Conservation (phyloP, 2,888 invertebrate genomes). For the Capitulum mitella region DNA sequence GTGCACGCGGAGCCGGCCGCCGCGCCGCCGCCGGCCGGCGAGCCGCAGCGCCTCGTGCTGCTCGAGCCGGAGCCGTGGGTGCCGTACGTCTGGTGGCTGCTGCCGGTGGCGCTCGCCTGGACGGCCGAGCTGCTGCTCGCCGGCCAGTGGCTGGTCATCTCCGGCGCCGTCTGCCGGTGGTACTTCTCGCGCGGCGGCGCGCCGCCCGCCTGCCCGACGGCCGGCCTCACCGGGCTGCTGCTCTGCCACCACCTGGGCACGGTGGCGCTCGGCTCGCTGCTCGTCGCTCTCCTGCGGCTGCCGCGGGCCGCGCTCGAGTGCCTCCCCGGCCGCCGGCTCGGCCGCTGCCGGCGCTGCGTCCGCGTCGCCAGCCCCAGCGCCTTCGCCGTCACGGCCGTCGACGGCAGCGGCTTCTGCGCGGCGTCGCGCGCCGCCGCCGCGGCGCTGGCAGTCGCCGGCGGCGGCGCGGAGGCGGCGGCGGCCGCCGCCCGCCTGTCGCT, state of each 20-base stretch:
- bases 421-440: slow-evolving; percentile 63
- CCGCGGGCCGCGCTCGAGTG: slow-evolving; percentile 65
- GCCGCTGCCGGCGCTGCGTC: slow-evolving; percentile 83
- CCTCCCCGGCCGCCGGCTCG: slow-evolving; percentile 66
- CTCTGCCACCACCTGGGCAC: slow-evolving; percentile 88
- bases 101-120: slow-evolving; percentile 82
- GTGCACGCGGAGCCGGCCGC: slow-evolving; percentile 52
- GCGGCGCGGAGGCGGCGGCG: slow-evolving; percentile 70
- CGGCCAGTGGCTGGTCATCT: slow-evolving; percentile 88
- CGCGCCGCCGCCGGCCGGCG: slow-evolving; percentile 11
- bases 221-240: slow-evolving; percentile 61
- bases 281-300: slow-evolving; percentile 87
- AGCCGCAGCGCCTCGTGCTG: slow-evolving; percentile 51
- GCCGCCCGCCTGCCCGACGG: slow-evolving; percentile 37
- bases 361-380: slow-evolving; percentile 85
- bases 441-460: slow-evolving; percentile 74
- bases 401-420: slow-evolving; percentile 81
- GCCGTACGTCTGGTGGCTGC: slow-evolving; percentile 43
- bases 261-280: slow-evolving; percentile 85
- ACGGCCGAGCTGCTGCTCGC: slow-evolving; percentile 88
- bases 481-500: slow-evolving; percentile 85
- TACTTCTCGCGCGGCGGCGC: slow-evolving; percentile 66
- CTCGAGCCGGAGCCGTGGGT: slow-evolving; percentile 70
- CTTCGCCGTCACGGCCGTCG: slow-evolving; percentile 91
- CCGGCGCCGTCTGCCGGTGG: slow-evolving; percentile 89